Percentiles rank a stretch among this genome's conserved stretches.
Conservation (phyloP, 2,888 invertebrate species). For the Drosophila emarginata region DNA sequence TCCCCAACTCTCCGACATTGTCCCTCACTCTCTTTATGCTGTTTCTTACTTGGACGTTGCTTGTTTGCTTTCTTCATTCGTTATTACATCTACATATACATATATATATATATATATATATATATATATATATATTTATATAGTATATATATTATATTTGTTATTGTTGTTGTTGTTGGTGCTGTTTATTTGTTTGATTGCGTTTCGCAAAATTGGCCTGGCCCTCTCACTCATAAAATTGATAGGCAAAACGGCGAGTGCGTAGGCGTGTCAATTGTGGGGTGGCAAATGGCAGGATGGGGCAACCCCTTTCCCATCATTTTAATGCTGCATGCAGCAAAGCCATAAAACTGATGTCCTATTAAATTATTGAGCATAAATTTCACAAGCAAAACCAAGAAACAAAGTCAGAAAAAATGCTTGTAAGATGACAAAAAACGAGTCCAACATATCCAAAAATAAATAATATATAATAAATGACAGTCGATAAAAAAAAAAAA, state of each 20-base stretch:
- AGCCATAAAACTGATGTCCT: slow-evolving; percentile 60
- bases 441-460: slow-evolving; percentile 59
- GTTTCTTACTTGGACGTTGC: slow-evolving; percentile 16
- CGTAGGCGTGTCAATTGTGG: slow-evolving; percentile 35
- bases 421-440: slow-evolving; percentile 31
- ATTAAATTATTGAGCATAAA: slow-evolving; percentile 64
- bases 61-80: background rate
- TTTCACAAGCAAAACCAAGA: slow-evolving; percentile 30
- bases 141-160: slow-evolving; percentile 14
- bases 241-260: slow-evolving; percentile 50
- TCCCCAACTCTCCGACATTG: background rate
- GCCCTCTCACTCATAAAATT: slow-evolving; percentile 58
- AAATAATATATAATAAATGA: slow-evolving; percentile 56
- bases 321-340: slow-evolving; percentile 47
- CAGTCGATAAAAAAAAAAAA: slow-evolving; percentile 52
- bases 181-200: slow-evolving; percentile 57
- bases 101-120: background rate
- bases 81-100: background rate
- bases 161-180: slow-evolving; percentile 19
- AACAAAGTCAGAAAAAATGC: slow-evolving; percentile 32
- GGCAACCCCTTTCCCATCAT: slow-evolving; percentile 22
- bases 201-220: slow-evolving; percentile 52
- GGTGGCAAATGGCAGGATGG: background rate
- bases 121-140: background rate
- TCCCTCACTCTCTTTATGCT: background rate